Evolutionary conservation across 2,888 invertebrate genomes (phyloP).

Genomic region (Pammene fasciana): DNA sequence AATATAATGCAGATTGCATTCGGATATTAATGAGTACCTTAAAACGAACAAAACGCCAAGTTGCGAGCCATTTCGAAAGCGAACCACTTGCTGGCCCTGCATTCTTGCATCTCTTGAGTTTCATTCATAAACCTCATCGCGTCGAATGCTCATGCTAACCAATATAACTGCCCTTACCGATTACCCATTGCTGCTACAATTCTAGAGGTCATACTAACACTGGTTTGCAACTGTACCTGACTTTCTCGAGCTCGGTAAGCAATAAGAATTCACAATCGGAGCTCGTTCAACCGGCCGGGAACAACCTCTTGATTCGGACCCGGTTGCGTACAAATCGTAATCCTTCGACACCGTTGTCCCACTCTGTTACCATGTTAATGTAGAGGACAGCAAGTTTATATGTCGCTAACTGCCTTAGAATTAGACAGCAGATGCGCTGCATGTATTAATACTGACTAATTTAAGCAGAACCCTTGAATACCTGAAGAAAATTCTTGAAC

Average conservation of each 20-base stretch:
- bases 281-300: slow-evolving; percentile 73
- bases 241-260: not conserved
- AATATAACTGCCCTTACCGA: not conserved
- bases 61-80: slow-evolving; percentile 72
- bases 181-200: not conserved
- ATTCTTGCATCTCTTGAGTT: slow-evolving; percentile 68
- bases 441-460: slow-evolving; percentile 27
- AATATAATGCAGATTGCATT: slow-evolving; percentile 40
- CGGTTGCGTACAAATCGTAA: slow-evolving; percentile 48
- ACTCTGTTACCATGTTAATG: slow-evolving; percentile 19
- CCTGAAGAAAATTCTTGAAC: slow-evolving; percentile 14
- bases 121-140: not conserved
- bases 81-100: slow-evolving; percentile 66
- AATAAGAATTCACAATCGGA: slow-evolving; percentile 45
- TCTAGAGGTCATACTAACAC: not conserved
- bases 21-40: slow-evolving; percentile 48
- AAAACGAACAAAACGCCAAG: slow-evolving; percentile 54
- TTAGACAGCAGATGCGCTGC: slow-evolving; percentile 26
- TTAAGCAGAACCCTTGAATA: slow-evolving; percentile 4
- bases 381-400: slow-evolving; percentile 21
- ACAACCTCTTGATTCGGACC: slow-evolving; percentile 50
- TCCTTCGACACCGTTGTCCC: slow-evolving; percentile 48
- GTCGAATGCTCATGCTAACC: not conserved
- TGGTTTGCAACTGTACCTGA: not conserved
- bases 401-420: slow-evolving; percentile 3